phyloP scores from a whole-genome alignment of 2,113 vertebrate species.

The Ctenodactylus gundi region DNA sequence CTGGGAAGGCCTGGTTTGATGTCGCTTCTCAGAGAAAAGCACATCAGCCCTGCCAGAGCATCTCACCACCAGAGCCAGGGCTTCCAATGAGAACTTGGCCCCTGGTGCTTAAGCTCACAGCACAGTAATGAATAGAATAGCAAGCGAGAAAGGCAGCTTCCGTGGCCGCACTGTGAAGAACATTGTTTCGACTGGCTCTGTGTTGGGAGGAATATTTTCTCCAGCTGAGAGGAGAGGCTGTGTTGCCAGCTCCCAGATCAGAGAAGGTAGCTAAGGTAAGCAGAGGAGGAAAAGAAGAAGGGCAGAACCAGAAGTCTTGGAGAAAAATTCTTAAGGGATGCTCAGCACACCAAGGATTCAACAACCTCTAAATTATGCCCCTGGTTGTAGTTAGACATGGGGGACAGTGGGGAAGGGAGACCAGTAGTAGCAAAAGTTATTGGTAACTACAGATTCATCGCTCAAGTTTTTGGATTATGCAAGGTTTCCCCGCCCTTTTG shows the following conservation, averaged over 20 bases:
- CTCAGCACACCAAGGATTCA: not conserved
- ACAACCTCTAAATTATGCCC: not conserved
- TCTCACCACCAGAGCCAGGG: not conserved
- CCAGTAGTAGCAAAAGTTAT: not conserved
- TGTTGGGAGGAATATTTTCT: not conserved
- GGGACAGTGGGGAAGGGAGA: not conserved
- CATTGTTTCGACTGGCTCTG: not conserved
- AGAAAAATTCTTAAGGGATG: not conserved
- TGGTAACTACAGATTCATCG: not conserved
- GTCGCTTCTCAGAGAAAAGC: not conserved
- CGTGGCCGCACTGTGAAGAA: not conserved
- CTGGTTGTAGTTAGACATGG: not conserved
- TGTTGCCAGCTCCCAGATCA: not conserved
- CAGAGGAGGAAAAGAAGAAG: not conserved
- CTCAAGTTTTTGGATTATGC: not conserved
- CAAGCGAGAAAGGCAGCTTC: not conserved
- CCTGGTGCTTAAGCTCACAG: not conserved
- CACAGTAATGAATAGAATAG: not conserved
- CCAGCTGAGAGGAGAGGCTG: not conserved
- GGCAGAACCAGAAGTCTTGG: not conserved
- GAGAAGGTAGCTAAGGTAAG: not conserved
- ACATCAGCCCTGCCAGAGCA: not conserved
- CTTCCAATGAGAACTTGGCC: constrained; percentile 9
- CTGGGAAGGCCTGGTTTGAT: not conserved
- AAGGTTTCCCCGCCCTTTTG: not conserved